Base-by-base conservation (phyloP, 2,797 vertebrate genomes). In the Ctenopoma multispine region DNA sequence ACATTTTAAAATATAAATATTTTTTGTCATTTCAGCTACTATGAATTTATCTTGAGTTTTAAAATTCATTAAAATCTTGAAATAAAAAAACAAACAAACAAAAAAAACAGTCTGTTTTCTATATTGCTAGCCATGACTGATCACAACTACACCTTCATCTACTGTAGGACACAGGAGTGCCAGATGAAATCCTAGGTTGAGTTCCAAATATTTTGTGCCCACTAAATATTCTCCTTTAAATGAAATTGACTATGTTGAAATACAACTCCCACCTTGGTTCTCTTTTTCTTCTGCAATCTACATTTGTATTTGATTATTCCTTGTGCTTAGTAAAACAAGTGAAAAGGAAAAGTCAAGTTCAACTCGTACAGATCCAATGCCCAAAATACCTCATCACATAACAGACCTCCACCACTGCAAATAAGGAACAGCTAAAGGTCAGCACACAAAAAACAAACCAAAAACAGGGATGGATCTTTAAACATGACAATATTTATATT, bases 171-270 rank as follows among this genome's bases (percentile, higher is more conserved):
- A 74, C 36, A 58, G 66, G 63, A 31, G 61, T 48, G 57, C 50
- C 41, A 1, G 44, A 64, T 23, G 29, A 44, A 84, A 77, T 54
- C 78, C 67, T 65, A 38, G 47, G 24, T 79, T 85, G 59, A 79
- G 44, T 73, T 83, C 74, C 58, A 85, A 80, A 83, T 82, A 74
- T 79, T 79, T 81, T 86, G 53, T 67, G 65, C 69, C 46, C 43
- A 48, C 70, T 61, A 69, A 89, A 83, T 81, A 69, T 75, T 84
- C 48, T 63, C 59, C 69, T 85, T 75, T 65, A 64, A 83, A 83
- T 88, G 70, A 61, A 67, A 69, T 90, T 68, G 71, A 46, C 57
- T 72, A 67, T 78, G 83, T 55, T 84, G 86, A 88, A 90, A 91
- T 83, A 57, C 57, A 82, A 84, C 62, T 77, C 85, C 38, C 38